phyloP scores from a whole-genome alignment of 2,113 vertebrate species.

The Albula goreensis region DNA sequence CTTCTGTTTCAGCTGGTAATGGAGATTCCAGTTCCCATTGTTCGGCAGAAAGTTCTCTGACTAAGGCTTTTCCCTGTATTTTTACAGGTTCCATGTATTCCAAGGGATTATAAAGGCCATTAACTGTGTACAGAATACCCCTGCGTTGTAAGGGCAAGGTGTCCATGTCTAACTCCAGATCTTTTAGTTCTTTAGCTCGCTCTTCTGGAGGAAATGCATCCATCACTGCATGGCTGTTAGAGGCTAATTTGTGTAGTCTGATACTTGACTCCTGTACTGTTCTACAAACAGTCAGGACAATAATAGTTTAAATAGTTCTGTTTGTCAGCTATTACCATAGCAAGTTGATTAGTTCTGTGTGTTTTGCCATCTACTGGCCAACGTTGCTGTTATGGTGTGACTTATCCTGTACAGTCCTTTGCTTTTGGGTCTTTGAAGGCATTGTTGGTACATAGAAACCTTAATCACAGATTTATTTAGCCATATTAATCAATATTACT shows the following conservation, averaged over 20 bases:
- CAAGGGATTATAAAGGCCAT: slow-evolving; percentile 25
- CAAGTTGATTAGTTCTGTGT: too few species aligned
- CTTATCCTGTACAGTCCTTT: too few species aligned
- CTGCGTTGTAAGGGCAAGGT: background rate
- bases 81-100: slow-evolving; percentile 6
- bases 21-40: slow-evolving; percentile 22
- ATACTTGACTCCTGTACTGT: background rate
- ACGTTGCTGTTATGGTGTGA: too few species aligned
- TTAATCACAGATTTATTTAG: too few species aligned
- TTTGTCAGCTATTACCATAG: too few species aligned
- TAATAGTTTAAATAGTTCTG: too few species aligned
- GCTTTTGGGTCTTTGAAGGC: too few species aligned
- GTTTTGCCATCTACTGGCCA: too few species aligned
- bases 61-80: background rate
- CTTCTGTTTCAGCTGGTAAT: background rate
- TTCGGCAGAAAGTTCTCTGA: background rate
- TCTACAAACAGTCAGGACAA: too few species aligned
- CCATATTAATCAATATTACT: too few species aligned
- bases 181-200: background rate
- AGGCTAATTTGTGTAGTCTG: slow-evolving; percentile 8
- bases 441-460: too few species aligned
- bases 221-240: background rate
- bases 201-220: slow-evolving; percentile 29
- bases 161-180: background rate
- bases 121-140: slow-evolving; percentile 11